phyloP scores from a whole-genome alignment of 2,113 vertebrate genomes.

The Halichoeres trimaculatus region DNA sequence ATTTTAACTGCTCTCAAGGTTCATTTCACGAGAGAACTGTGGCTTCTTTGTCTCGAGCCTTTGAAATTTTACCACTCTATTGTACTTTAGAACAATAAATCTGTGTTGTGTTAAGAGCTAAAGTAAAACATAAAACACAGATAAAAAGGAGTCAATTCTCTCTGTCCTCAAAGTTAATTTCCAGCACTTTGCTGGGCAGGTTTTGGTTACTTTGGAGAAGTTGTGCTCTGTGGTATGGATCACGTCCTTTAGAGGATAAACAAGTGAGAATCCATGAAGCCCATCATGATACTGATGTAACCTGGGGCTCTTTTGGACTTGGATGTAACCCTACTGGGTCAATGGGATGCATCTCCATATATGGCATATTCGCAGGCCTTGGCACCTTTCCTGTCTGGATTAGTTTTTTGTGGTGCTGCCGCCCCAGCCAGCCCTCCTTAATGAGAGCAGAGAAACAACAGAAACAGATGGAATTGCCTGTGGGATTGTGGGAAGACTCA shows the following conservation, averaged over 20 bases:
- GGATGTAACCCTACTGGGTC: constrained; percentile 72
- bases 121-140: neutral
- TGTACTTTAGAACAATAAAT: neutral
- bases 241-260: constrained; percentile 4
- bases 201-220: constrained; percentile 6
- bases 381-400: constrained; percentile 70
- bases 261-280: constrained; percentile 3
- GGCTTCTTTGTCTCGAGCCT: constrained; percentile 41
- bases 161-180: constrained; percentile 5
- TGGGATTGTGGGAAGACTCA: constrained; percentile 74
- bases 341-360: constrained; percentile 59
- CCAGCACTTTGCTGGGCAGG: neutral
- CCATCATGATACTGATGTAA: constrained; percentile 19
- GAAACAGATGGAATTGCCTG: constrained; percentile 80
- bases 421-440: constrained; percentile 62
- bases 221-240: neutral
- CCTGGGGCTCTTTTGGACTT: constrained; percentile 56
- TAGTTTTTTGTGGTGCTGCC: constrained; percentile 38
- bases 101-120: neutral
- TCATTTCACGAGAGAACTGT: constrained; percentile 31
- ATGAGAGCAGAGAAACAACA: constrained; percentile 72
- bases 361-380: constrained; percentile 53
- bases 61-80: constrained; percentile 15
- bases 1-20: constrained; percentile 29
- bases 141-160: neutral